Percentiles rank a stretch among this genome's conserved stretches.
Evolutionary conservation across 2,888 invertebrate genomes (phyloP).

Genomic region (Cantharis lateralis): DNA sequence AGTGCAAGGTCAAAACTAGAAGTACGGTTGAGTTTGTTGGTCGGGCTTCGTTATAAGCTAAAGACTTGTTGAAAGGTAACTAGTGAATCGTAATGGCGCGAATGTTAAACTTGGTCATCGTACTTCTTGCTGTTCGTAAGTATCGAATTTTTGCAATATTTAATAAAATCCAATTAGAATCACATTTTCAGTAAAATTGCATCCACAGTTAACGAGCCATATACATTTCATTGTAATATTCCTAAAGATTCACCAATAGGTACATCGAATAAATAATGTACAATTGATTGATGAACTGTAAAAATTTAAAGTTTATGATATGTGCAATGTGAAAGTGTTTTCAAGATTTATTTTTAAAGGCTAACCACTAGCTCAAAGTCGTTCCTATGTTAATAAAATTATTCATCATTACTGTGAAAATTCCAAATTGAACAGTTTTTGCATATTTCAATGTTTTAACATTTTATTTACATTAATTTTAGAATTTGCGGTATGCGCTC

Average conservation of each 20-base stretch:
- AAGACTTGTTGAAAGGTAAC: slow-evolving; percentile 35
- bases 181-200: not conserved
- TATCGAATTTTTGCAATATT: slow-evolving; percentile 4
- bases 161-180: not conserved
- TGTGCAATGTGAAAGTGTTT: slow-evolving; percentile 38
- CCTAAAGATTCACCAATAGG: not conserved
- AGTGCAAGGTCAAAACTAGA: slow-evolving; percentile 23
- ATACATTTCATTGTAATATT: not conserved
- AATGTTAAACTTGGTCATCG: slow-evolving; percentile 38
- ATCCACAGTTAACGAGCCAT: not conserved
- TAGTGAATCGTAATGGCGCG: slow-evolving; percentile 44
- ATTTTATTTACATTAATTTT: not conserved
- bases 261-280: not conserved
- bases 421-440: not conserved
- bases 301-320: slow-evolving; percentile 15
- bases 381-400: slow-evolving; percentile 8
- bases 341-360: slow-evolving; percentile 35
- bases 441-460: not conserved
- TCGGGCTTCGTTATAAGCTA: slow-evolving; percentile 39
- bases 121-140: slow-evolving; percentile 39
- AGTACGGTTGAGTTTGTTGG: slow-evolving; percentile 38
- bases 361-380: slow-evolving; percentile 30
- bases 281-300: slow-evolving; percentile 16
- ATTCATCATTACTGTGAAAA: not conserved
- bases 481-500: slow-evolving; percentile 34